phyloP scores from a whole-genome alignment of 2,113 vertebrate genomes.

The Ptychochromis oligacanthus region DNA sequence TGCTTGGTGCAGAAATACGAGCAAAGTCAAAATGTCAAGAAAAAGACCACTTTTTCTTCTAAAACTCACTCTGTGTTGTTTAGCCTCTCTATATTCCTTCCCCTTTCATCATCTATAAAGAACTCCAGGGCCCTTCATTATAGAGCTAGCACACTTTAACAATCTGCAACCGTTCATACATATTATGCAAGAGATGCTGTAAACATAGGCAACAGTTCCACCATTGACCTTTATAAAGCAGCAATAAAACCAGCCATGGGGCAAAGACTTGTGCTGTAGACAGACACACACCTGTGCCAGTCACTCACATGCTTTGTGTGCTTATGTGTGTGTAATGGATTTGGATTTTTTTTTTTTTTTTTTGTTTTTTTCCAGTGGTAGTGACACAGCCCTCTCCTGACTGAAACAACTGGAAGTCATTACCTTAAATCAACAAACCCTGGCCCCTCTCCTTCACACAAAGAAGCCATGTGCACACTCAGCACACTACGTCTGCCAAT shows the following conservation, averaged over 20 bases:
- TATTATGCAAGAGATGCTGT: constrained; percentile 39
- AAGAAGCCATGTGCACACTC: constrained; percentile 60
- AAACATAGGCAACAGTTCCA: constrained; percentile 29
- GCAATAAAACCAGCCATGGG: constrained; percentile 28
- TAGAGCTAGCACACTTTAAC: neutral
- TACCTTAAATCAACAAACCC: constrained; percentile 66
- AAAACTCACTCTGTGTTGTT: neutral
- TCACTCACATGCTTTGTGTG: constrained; percentile 8
- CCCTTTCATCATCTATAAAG: constrained; percentile 8
- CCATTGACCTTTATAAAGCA: constrained; percentile 47
- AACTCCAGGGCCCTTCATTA: neutral
- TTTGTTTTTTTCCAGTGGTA: constrained; percentile 10
- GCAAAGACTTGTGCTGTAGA: neutral
- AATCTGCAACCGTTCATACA: constrained; percentile 9
- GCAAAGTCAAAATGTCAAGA: neutral
- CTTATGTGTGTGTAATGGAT: constrained; percentile 2
- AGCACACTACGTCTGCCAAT: constrained; percentile 39
- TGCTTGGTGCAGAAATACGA: neutral
- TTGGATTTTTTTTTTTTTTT: neutral
- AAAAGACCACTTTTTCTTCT: neutral
- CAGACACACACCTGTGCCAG: constrained; percentile 5
- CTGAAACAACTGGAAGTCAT: constrained; percentile 64
- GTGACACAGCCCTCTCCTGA: constrained; percentile 26
- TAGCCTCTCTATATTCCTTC: neutral
- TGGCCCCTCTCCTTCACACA: constrained; percentile 33